Base-by-base conservation (phyloP, 2,888 invertebrate genomes). In the Agapostemon virescens region DNA sequence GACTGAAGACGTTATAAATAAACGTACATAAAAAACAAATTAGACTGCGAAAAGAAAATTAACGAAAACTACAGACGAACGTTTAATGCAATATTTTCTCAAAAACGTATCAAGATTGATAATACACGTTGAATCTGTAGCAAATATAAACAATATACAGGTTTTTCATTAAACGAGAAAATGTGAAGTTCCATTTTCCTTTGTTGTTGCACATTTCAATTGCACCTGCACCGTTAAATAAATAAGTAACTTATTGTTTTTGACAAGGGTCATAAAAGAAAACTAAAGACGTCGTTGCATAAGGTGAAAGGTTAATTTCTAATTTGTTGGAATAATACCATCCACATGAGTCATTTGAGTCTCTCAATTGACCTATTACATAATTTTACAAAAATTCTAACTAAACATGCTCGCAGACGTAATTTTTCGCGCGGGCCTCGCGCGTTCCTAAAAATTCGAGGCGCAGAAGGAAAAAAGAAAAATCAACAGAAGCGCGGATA, bases 261-360 rank as follows among this genome's bases (percentile, higher is more conserved):
- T 17, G 49, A n/a, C n/a, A n/a, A 49, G n/a, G 49, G 9, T n/a
- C 9, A n/a, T 9, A 49, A 49, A 49, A n/a, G 9, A 63, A 63
- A 36, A 20, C 1, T 36, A 13, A 36, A 36, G n/a, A 36, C 36
- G 36, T 58, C 20, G 36, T 63, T 11, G n/a, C 13, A 1, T 13
- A 15, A 11, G 63, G 36, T 36, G n/a, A 36, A 36, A 36, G 63
- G 63, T 63, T 63, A 63, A 63, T 63, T 63, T 36, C 63, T 63
- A 63, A 63, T 36, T 63, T 5, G 63, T 63, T 36, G 33, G 63
- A 63, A 63, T n/a, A n/a, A 63, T 63, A 63, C 63, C 63, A n/a
- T 63, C 63, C 63, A 13, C 36, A n/a, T 63, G 63, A 63, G 63
- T 63, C 63, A 63, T 36, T 38, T 9, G 63, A 11, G n/a, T 1